Base-by-base conservation (phyloP, 2,888 invertebrate species). In the Beris chalybata region DNA sequence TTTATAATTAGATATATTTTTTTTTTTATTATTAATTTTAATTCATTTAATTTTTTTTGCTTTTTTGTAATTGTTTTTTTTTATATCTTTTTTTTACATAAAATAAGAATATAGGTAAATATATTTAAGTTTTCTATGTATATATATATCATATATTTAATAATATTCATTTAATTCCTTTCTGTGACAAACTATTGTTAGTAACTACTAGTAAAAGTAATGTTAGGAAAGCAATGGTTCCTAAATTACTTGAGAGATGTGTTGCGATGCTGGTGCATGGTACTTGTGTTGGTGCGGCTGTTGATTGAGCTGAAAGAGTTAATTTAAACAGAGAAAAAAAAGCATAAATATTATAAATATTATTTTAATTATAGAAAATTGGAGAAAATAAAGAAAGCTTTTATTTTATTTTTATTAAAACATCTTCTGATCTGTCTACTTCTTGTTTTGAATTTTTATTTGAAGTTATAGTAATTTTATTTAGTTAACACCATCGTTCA, bases 231-330 rank as follows among this genome's bases (percentile, higher is more conserved):
- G 38, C 61, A 9, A 38, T 38, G 1, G 38, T 38, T 38, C 38
- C 38, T 50, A 61, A 11, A 30, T 61, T 50, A 22, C 43, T 29
- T 29, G 15, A 13, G 12, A 38, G 13, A 54, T 58, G 47, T 29
- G 43, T 55, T 54, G 32, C 57, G 38, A 29, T 50, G 44, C 57
- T 67, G 4, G 67, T 63, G 56, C 70, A 70, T 15, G 70, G 65
- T 44, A 58, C 61, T 54, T 64, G 50, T n/a, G 68, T 68, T 63
- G 70, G 59, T 32, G 70, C 65, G 57, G 66, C 47, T 65, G 70
- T 61, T 48, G 66, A 57, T 66, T 68, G 68, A 12, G 64, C 70
- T 70, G 50, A 67, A 64, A 47, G 31, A 44, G 31, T 22, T 22
- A 1, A 22, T 22, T n/a, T 22, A 22, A 22, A 22, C 22, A 22